Base-by-base conservation (phyloP, 2,888 invertebrate species). In the Lepetodrilus schrolli region DNA sequence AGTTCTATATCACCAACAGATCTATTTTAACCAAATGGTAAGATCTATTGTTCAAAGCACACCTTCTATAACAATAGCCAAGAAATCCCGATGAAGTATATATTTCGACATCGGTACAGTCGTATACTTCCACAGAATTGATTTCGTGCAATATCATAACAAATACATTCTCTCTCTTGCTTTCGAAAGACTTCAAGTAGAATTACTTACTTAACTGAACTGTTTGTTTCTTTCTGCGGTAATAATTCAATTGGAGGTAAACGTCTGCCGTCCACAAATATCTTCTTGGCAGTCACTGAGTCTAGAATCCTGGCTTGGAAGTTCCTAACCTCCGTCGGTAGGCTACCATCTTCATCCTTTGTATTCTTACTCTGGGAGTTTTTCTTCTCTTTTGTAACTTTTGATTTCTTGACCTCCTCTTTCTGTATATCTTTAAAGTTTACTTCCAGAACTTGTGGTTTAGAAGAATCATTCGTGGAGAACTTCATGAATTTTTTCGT, bases 241-340 rank as follows among this genome's bases (percentile, higher is more conserved):
- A 86, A 72, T 13, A 88, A 74, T 70, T 87, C 85, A 43, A 83
- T 76, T n/a, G 88, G 87, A 0, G 87, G 86, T 10, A 88, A 83
- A 38, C 87, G 74, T 65, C 88, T 71, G 8, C 87, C 87, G 69
- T 85, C 86, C 13, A 79, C 81, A 76, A 88, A 88, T 48, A 87
- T 85, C 72, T 87, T 87, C 74, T 87, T 88, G 7, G 87, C 83
- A 0, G 79, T 77, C 23, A 87, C 72, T 5, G 70, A 74, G 23
- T 80, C 84, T 48, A 80, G 80, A 36, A 79, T 80, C 2, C 82
- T 84, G 5, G 86, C 72, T 72, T 84, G 83, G 70, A 87, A 87
- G 21, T 86, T 81, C 36, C 66, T 77, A 8, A 85, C 75, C 74
- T 85, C 84, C 17, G 80, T 74, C 48, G 82, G 80, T 13, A 82